Base-by-base conservation (phyloP, 2,888 invertebrate genomes). In the Drosophila differens region DNA sequence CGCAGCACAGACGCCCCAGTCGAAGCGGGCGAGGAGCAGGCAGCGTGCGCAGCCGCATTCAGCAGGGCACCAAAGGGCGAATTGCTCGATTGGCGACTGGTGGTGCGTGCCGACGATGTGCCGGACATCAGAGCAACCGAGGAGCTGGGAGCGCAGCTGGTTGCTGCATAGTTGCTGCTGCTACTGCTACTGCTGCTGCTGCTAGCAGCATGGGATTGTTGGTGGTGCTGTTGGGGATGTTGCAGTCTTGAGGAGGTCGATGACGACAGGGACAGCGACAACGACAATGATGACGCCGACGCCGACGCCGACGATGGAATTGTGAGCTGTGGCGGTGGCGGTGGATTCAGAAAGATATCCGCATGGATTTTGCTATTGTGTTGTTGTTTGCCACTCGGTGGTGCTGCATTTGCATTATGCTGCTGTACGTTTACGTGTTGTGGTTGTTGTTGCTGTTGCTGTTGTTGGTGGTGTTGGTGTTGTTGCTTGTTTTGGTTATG, bases 401-500 rank as follows among this genome's bases (percentile, higher is more conserved):
- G 82, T 83, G 85, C 65, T 49, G 80, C 65, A 65, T 69, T 75
- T 54, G 84, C 39, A 25, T 57, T 87, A 58, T 79, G 86, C 59
- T 91, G 89, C 47, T 91, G 90, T 52, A 79, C 51, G 62, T 33
- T 61, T 39, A 90, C 41, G n/a, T 79, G 76, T 57, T 78, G 72
- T 4, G 66, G 74, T 35, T 71, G 87, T 22, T 64, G 80, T 16
- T 71, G 87, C 22, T 64, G 80, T 16, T 76, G 76, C 0, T 70
- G 74, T 0, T 63, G 64, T 0, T 66, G 71, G 1, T 75, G 77
- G 14, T 80, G 76, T n/a, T 78, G 81, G 14, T 80, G 76, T n/a
- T 78, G 81, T 53, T 91, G 89, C 55, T 92, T 90, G 68, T 87
- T 93, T 92, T 93, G 93, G 91, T 91, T 92, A 82, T 93, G 91